Evolutionary conservation across 2,888 invertebrate species (phyloP).

Genomic region (Sepioteuthis lessoniana): DNA sequence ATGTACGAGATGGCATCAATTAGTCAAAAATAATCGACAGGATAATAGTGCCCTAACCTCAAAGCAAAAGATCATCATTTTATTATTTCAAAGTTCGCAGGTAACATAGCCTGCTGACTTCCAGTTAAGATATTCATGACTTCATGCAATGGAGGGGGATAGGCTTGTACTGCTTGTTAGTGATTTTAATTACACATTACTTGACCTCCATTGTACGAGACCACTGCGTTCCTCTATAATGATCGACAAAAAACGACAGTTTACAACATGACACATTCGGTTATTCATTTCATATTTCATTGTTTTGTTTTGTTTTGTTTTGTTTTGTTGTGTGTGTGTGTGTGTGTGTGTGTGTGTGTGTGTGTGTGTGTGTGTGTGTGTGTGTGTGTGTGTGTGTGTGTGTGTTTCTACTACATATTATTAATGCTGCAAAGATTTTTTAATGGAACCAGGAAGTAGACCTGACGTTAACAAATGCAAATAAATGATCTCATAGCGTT

Average conservation of each 20-base stretch:
- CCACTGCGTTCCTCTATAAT: neutral
- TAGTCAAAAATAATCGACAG: neutral
- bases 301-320: no score
- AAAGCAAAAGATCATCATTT: neutral
- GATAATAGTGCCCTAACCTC: neutral
- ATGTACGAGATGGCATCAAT: neutral
- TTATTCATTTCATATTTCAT: neutral
- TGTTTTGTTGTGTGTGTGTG: no score
- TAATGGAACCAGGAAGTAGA: neutral
- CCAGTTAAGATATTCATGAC: neutral
- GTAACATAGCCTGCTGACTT: neutral
- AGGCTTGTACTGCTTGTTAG: neutral
- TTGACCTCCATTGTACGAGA: neutral
- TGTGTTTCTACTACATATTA: neutral
- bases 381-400: neutral
- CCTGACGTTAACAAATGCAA: neutral
- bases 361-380: no score
- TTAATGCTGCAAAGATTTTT: neutral
- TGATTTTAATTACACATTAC: slow-evolving; percentile 23
- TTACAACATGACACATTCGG: neutral
- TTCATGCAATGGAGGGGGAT: neutral
- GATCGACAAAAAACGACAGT: neutral
- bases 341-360: no score
- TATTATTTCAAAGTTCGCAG: neutral
- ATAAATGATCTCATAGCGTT: neutral